Evolutionary conservation across 2,888 invertebrate species (phyloP), one percentile per base, ranked within the genome.

Genomic region (Stomorhina lunata): DNA sequence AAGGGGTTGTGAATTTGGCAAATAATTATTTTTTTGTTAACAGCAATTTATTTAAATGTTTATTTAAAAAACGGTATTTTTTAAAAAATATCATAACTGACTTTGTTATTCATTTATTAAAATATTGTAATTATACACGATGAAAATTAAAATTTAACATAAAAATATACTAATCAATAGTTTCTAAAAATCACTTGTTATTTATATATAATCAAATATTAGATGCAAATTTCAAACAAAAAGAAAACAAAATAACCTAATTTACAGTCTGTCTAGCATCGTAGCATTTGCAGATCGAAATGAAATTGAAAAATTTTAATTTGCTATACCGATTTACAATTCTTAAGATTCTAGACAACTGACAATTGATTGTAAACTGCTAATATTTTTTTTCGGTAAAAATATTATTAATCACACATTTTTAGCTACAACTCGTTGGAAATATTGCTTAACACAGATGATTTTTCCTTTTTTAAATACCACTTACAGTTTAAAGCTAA

Each of bases 111-210:
- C 53, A 69, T 40, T 15, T 34, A 55, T 43, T 25, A 55, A 7
- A 25, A 40, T 53, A 25, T 22, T 63, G 37, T 59, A 66, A 66
- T 66, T 48, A 55, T 20, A 69, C 43, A 25, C 7, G 12, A 5
- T 55, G 32, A 5, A 32, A 32, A 55, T 32, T 17, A 32, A 55
- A 15, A 27, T 53, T 25, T 27, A 40, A 50, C 25, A 34, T 25
- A 32, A 55, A 40, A 10, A 61, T 27, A 50, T 45, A 2, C 22
- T 27, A 50, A 37, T 15, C 27, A 29, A 34, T 50, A 32, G 17
- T 50, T 53, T 73, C 61, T 63, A 50, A 73, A 63, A 73, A 73
- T 29, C 63, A 73, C 61, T 63, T 53, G 63, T 73, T 63, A 73
- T 73, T 63, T 63, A 53, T 63, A 40, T 53, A 40, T 59, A 48